Evolutionary conservation across 2,797 vertebrate genomes (phyloP).

Genomic region (Dicrostonyx torquatus): DNA sequence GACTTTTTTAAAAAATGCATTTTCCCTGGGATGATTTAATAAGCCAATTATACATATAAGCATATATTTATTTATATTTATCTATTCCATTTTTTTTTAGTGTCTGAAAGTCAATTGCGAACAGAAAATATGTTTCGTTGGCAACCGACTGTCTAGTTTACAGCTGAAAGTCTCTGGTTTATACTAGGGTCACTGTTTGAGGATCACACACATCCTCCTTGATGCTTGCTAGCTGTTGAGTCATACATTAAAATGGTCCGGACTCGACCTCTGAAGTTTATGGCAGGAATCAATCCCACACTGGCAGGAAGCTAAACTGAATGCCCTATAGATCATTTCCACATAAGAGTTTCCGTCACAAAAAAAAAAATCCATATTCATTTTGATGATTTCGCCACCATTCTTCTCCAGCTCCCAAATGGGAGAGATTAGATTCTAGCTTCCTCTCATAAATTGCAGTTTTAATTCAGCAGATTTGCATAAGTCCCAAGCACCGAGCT

Average conservation of each 20-base stretch:
- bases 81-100: neutral
- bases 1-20: neutral
- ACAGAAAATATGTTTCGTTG: constrained; percentile 1
- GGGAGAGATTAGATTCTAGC: constrained; percentile 66
- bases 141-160: neutral
- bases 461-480: constrained; percentile 73
- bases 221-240: constrained; percentile 39
- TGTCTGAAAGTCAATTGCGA: constrained; percentile 4
- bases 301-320: constrained; percentile 68
- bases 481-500: constrained; percentile 52
- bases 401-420: constrained; percentile 64
- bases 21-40: neutral
- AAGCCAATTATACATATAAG: neutral
- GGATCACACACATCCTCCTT: neutral
- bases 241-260: constrained; percentile 65
- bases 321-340: constrained; percentile 68
- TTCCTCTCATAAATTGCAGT: constrained; percentile 73
- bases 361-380: constrained; percentile 74
- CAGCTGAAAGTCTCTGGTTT: constrained; percentile 4
- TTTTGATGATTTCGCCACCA: constrained; percentile 61
- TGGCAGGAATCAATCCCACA: constrained; percentile 60
- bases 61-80: neutral
- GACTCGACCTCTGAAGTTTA: constrained; percentile 57
- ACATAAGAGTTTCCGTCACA: constrained; percentile 52
- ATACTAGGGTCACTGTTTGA: neutral